Conservation (phyloP, 2,797 vertebrate genomes). For the Alca torda region DNA sequence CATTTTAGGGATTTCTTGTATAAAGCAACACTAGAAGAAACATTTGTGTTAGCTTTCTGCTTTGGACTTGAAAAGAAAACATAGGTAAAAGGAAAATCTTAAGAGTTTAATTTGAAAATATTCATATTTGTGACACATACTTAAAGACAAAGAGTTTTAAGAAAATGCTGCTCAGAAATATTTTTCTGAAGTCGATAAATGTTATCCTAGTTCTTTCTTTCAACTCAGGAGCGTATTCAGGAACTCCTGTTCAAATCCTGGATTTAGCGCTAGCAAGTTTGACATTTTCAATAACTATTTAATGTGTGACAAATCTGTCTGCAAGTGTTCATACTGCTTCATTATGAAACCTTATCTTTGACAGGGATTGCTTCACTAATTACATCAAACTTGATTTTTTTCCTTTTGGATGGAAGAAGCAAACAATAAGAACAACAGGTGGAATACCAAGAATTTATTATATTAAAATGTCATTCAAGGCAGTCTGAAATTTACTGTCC, state of each 20-base stretch:
- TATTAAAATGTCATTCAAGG: background rate
- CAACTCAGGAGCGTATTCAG: background rate
- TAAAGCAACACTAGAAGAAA: background rate
- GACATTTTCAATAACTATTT: background rate
- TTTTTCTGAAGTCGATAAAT: background rate
- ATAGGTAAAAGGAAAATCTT: background rate
- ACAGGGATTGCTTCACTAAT: background rate
- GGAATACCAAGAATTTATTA: background rate
- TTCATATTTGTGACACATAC: background rate
- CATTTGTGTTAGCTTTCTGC: background rate
- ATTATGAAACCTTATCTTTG: background rate
- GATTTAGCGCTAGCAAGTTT: background rate
- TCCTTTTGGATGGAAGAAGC: background rate
- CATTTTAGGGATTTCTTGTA: background rate
- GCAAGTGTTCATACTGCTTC: background rate
- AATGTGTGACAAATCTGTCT: background rate
- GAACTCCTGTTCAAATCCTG: background rate
- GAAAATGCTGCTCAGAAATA: background rate
- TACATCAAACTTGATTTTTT: background rate
- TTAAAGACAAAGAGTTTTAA: background rate
- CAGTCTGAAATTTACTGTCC: background rate
- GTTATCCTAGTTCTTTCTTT: background rate
- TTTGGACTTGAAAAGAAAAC: background rate
- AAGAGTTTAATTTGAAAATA: background rate
- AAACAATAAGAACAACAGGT: background rate